Conservation (phyloP, 2,113 vertebrate species). For the Leuciscus idus region DNA sequence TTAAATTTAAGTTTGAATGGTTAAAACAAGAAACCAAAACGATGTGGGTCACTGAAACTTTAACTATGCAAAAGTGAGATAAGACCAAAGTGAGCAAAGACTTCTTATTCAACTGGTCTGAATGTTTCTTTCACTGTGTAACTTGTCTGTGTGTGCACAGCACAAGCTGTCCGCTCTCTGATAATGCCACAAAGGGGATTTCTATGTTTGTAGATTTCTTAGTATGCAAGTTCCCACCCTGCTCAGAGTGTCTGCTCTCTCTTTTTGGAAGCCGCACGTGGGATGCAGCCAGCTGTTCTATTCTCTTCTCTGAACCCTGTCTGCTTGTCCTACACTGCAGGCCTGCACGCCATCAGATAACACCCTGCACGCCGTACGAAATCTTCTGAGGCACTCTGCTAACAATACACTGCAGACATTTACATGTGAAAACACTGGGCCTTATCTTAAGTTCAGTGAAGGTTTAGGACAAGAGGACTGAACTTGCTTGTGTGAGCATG, state of each 20-base stretch:
- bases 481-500: not conserved
- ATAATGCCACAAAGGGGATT: conserved; percentile 73
- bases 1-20: not conserved
- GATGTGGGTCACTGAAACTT: not conserved
- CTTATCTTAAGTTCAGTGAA: conserved; percentile 74
- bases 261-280: conserved; percentile 72
- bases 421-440: conserved; percentile 77
- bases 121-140: conserved; percentile 36
- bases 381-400: conserved; percentile 57
- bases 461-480: conserved; percentile 56
- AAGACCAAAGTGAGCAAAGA: conserved; percentile 11
- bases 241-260: conserved; percentile 75
- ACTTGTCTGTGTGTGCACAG: conserved; percentile 66
- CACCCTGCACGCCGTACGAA: conserved; percentile 23
- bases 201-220: conserved; percentile 71
- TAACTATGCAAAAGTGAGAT: conserved; percentile 25
- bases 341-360: conserved; percentile 81
- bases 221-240: conserved; percentile 74
- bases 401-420: conserved; percentile 73
- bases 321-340: conserved; percentile 32
- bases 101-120: conserved; percentile 21
- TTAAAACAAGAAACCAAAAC: not conserved
- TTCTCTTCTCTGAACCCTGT: conserved; percentile 61
- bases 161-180: conserved; percentile 70
- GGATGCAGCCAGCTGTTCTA: conserved; percentile 77